Evolutionary conservation across 2,797 vertebrate species (phyloP), one percentile per base, ranked within the genome.

Genomic region (Benthosema pterotum): DNA sequence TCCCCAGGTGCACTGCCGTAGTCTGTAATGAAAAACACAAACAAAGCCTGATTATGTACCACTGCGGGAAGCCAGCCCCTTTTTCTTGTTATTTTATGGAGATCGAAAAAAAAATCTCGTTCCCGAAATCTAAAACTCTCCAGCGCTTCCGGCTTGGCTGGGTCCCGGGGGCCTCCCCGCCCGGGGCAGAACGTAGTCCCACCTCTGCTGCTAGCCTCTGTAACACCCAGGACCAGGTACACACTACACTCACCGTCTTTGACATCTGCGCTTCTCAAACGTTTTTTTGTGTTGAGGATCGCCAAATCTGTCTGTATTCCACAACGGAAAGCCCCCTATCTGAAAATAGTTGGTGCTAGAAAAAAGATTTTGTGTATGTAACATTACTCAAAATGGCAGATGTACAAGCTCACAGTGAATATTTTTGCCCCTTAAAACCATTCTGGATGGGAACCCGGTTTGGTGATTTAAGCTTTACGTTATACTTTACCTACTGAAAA

Each of bases 1-100:
- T 83, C 82, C 76, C 86, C 87, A 90, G 81, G 84, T 90, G 85
- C 79, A 72, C 70, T 25, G 74, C 60, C 15, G 5, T 54, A 46
- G 58, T 66, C 66, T 9, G 77, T 79, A 74, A 81, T 76, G 57
- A 65, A 82, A 68, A 85, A 67, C 75, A 69, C 70, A 87, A 87
- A 90, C 70, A 87, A 79, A 77, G 82, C 72, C 19, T 69, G 78
- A 83, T 84, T 87, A 71, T 83, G 72, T 52, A 38, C 78, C 16
- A 65, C 67, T 59, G 70, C 67, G 32, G 45, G 52, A 50, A 55
- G 69, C 80, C 76, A 67, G 68, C 15, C 11, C 11, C 12, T 60
- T 68, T 61, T 69, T 64, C 70, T 54, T 77, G 74, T 85, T 88
- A 57, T 80, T 87, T 86, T 84, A 80, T 84, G 75, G 52, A 74